Evolutionary conservation across 35 echinoderm and acorn worm species (phyloP), one percentile per base, ranked within the genome.

Genomic region (Diadema setosum): DNA sequence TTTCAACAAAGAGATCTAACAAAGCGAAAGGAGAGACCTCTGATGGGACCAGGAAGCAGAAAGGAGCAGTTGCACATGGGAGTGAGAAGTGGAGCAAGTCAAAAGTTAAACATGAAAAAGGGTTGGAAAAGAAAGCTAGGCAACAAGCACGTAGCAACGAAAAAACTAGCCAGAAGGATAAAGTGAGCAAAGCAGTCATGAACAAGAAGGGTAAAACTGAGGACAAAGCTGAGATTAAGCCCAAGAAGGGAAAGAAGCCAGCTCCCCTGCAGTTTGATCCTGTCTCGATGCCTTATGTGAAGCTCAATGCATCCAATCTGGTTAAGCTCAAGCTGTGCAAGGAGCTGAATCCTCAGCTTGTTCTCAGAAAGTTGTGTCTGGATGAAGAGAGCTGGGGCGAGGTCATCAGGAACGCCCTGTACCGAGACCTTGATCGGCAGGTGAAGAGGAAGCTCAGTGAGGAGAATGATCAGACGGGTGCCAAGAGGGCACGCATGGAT

Each of bases 371-470:
- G 20, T 41, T 78, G 7, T 39, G 33, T 5, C 17, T 78, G n/a
- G 73, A 78, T 78, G 73, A 78, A 41, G 73, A 5, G 37, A 78
- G 73, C 23, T 78, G 73, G 73, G 25, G 40, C n/a, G 73, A 78
- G 44, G 73, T 78, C 12, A 41, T 78, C 23, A 39, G 73, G 33
- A 78, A 78, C 44, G 73, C 73, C 16, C 40, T 78, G 27, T 78
- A 78, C 73, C 16, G 73, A 78, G 73, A 78, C 40, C 73, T 78
- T 14, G 34, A 78, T 78, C 73, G 73, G 3, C 14, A 35, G 40
- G 20, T 36, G 37, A 78, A 78, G 73, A 78, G 73, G 36, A 78
- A 78, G n/a, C 39, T 14, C 12, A 78, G 73, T 44, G 34, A 15
- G 4, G 21, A 36, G 14, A 41, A 78, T 78, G 73, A 78, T 6